A percentile compares a stretch with the other conserved stretches of the same genome.
Evolutionary conservation across 2,113 vertebrate genomes (phyloP).

Genomic region (Myanophis thanlyinensis): DNA sequence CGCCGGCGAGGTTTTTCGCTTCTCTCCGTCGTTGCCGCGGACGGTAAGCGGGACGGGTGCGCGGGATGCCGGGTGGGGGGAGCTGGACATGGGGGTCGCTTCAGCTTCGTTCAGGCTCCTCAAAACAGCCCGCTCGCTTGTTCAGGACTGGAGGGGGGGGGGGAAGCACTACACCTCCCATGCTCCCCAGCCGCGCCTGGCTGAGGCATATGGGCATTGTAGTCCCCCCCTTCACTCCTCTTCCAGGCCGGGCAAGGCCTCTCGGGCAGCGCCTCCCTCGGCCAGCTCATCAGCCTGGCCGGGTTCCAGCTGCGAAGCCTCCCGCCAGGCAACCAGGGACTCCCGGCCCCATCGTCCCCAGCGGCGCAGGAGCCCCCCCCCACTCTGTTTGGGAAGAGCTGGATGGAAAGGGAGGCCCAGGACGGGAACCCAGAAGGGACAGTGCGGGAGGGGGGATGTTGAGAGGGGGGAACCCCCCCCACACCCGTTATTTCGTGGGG

Average conservation of each 20-base stretch:
- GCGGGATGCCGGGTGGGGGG: too few species aligned
- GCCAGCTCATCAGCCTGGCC: background rate
- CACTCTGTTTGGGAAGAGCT: background rate
- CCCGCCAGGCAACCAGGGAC: background rate
- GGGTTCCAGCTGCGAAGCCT: background rate
- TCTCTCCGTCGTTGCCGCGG: background rate
- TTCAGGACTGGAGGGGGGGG: accelerated
- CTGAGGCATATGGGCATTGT: background rate
- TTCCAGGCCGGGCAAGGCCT: background rate
- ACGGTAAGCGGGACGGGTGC: background rate
- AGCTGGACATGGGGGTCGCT: background rate
- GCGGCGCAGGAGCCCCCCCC: background rate
- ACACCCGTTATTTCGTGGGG: background rate
- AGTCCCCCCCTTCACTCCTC: background rate
- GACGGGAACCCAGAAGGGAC: too few species aligned
- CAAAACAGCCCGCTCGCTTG: background rate
- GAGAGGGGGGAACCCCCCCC: too few species aligned
- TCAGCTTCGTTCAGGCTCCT: background rate
- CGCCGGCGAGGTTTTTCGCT: background rate
- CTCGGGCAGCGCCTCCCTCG: background rate
- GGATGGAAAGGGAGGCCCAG: too few species aligned
- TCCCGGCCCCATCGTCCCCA: background rate
- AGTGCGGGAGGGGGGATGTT: too few species aligned
- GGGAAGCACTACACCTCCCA: background rate
- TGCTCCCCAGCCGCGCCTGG: background rate